A percentile compares a stretch with the other conserved stretches of the same genome.
Evolutionary conservation across 1,140 invertebrate species (phyloP).

Genomic region (Neelides sp.): DNA sequence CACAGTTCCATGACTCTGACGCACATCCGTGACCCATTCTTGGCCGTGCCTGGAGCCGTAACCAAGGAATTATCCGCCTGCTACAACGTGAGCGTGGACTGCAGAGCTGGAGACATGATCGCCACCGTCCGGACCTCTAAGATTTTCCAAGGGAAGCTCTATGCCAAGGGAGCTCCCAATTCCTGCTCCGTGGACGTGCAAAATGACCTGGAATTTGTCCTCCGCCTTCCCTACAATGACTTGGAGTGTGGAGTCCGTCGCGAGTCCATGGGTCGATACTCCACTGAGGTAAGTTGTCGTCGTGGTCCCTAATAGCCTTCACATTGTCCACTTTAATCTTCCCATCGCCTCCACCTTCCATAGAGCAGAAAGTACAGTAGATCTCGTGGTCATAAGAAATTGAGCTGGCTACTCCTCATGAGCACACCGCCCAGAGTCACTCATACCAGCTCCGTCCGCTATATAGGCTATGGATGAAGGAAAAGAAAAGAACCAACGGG

Average conservation of each 20-base stretch:
- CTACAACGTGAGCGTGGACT: conserved; percentile 88
- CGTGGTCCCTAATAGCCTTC: not conserved
- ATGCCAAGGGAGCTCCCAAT: conserved; percentile 81
- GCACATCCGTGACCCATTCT: conserved; percentile 65
- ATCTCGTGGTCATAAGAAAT: not conserved
- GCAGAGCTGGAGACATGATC: conserved; percentile 80
- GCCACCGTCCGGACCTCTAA: conserved; percentile 81
- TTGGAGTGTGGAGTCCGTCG: conserved; percentile 78
- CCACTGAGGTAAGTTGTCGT: conserved; percentile 26
- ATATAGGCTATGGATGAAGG: too few species aligned
- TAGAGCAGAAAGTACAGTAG: not conserved
- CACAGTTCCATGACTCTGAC: conserved; percentile 74
- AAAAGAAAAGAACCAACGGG: too few species aligned
- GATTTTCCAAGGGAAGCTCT: conserved; percentile 85
- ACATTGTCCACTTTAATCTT: not conserved
- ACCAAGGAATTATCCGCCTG: conserved; percentile 86
- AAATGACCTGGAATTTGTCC: conserved; percentile 68
- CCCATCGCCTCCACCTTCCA: not conserved
- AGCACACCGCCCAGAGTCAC: too few species aligned
- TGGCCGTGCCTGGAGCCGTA: conserved; percentile 73
- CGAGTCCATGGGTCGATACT: conserved; percentile 52
- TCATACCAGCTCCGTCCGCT: too few species aligned
- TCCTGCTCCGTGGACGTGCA: conserved; percentile 77
- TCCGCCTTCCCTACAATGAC: conserved; percentile 81
- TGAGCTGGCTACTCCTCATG: too few species aligned